Percentiles rank a stretch among this genome's conserved stretches.
These are phyloP conservation scores for Cisticola juncidis DNA, from an alignment of 2,113 vertebrate species.

Conservation along the genomic window DNA sequence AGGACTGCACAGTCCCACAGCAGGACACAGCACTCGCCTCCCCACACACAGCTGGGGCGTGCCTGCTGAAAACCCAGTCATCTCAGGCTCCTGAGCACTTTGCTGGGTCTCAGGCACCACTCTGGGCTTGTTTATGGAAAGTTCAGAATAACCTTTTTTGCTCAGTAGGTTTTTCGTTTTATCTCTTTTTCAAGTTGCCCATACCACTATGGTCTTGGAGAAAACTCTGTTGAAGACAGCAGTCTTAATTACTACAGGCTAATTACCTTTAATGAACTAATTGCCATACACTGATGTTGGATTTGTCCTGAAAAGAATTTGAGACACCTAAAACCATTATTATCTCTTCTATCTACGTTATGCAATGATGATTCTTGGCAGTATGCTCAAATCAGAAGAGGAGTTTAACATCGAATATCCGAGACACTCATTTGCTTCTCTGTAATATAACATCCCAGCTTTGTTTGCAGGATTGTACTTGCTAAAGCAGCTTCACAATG, in stretches of 20 bases:
- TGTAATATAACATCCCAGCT: neutral
- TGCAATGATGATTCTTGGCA: neutral
- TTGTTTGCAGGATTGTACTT: neutral
- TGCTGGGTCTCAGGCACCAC: neutral
- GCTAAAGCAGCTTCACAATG: neutral
- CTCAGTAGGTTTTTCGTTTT: neutral
- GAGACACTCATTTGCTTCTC: neutral
- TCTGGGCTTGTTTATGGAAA: neutral
- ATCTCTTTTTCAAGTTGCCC: neutral
- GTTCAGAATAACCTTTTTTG: neutral
- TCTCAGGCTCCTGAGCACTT: neutral
- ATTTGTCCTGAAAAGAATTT: neutral
- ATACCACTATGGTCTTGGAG: neutral
- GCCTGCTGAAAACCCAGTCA: neutral
- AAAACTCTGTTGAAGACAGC: neutral
- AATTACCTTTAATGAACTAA: conserved; percentile 36
- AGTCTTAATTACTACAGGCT: conserved; percentile 7
- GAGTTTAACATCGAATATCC: neutral
- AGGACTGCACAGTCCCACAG: rapidly evolving
- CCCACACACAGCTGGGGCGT: rapidly evolving
- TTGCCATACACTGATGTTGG: neutral
- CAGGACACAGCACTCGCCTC: neutral
- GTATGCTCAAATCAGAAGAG: neutral
- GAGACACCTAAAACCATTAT: neutral
- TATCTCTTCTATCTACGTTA: neutral